These are phyloP conservation scores for Stylophora pistillata DNA, from an alignment of 64 coral and sea anemone species.

Conservation along the genomic window DNA sequence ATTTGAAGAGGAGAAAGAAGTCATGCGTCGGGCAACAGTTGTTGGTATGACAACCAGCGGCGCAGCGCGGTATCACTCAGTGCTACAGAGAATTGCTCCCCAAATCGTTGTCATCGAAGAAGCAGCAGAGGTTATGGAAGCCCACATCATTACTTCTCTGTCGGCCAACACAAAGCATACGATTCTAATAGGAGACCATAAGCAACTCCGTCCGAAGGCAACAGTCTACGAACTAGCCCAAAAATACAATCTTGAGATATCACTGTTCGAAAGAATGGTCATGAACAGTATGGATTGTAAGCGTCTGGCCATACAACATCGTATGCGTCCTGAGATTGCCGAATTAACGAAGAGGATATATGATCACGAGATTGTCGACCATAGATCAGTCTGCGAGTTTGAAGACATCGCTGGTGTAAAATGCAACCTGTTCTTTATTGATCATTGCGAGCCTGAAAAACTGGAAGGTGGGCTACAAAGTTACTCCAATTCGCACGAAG, in stretches of 20 bases:
- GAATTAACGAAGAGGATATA: conserved; percentile 74
- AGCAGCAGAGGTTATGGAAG: conserved; percentile 89
- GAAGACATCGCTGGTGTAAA: conserved; percentile 59
- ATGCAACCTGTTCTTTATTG: conserved; percentile 78
- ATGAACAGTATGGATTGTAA: conserved; percentile 81
- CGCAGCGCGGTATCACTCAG: conserved; percentile 68
- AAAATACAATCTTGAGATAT: conserved; percentile 83
- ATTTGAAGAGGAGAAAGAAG: conserved; percentile 41
- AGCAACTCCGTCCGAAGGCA: conserved; percentile 81
- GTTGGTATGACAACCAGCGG: conserved; percentile 89
- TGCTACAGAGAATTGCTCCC: conserved; percentile 72
- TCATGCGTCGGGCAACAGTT: conserved; percentile 62
- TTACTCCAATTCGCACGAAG: conserved; percentile 85
- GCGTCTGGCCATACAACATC: conserved; percentile 67
- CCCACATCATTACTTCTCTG: conserved; percentile 84
- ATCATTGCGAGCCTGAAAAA: conserved; percentile 50
- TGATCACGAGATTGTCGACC: conserved; percentile 72
- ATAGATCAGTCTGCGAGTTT: conserved; percentile 58
- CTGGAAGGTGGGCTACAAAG: conserved; percentile 57
- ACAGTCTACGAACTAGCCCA: conserved; percentile 73
- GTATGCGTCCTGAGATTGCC: conserved; percentile 84
- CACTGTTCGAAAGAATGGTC: conserved; percentile 88
- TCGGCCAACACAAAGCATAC: conserved; percentile 57
- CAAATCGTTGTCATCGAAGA: conserved; percentile 81
- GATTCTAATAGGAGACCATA: conserved; percentile 89